phyloP scores from a whole-genome alignment of 2,888 invertebrate species.

The Electrophaes corylata region DNA sequence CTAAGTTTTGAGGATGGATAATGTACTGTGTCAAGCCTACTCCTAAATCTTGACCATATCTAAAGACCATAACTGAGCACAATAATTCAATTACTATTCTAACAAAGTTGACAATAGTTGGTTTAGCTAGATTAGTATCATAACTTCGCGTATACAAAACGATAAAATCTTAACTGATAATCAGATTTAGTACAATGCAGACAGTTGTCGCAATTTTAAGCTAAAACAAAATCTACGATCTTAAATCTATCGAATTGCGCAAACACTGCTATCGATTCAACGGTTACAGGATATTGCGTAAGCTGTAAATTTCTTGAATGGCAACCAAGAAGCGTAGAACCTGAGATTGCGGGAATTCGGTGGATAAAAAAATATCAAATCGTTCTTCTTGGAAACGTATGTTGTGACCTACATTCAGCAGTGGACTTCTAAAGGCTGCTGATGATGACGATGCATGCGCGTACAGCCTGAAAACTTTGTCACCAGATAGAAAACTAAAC shows the following conservation, averaged over 20 bases:
- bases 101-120: conserved; percentile 1
- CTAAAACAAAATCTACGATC: conserved; percentile 20
- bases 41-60: too few species aligned
- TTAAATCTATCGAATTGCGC: conserved; percentile 20
- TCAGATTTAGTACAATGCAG: conserved; percentile 15
- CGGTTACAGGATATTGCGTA: conserved; percentile 46
- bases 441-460: too few species aligned
- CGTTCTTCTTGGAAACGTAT: too few species aligned
- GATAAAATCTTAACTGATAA: conserved; percentile 16
- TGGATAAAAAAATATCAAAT: too few species aligned
- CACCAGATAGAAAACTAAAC: too few species aligned
- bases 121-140: conserved; percentile 1
- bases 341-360: too few species aligned
- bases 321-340: too few species aligned
- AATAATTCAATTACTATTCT: background rate
- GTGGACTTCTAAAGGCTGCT: too few species aligned
- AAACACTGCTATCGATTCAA: conserved; percentile 46
- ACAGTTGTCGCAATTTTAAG: conserved; percentile 20
- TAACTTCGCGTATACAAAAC: conserved; percentile 3
- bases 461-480: too few species aligned
- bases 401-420: too few species aligned
- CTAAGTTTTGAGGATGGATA: too few species aligned
- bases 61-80: background rate
- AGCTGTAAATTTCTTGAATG: background rate
- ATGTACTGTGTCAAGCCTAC: too few species aligned